Evolutionary conservation across 2,797 vertebrate species (phyloP).

Genomic region (Coregonus ussuriensis): DNA sequence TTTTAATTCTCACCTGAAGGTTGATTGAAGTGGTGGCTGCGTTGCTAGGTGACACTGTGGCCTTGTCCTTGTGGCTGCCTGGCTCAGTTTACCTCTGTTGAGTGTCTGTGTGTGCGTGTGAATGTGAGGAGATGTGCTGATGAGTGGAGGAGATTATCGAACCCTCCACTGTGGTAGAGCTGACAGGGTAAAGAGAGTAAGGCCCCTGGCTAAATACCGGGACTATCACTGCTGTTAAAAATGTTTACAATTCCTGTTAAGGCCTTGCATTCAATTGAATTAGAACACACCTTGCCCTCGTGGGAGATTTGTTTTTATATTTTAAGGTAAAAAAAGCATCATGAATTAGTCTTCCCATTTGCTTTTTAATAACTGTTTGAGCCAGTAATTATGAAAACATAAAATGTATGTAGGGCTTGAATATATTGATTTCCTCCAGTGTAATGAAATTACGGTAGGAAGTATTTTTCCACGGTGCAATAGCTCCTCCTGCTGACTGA

Average conservation of each 20-base stretch:
- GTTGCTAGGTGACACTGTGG: conserved; percentile 65
- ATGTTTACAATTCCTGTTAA: not conserved
- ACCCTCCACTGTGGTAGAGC: not conserved
- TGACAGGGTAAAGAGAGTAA: not conserved
- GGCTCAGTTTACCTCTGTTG: not conserved
- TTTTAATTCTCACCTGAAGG: not conserved
- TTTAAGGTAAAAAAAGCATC: not conserved
- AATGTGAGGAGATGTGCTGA: not conserved
- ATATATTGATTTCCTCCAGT: not conserved
- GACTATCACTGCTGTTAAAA: not conserved
- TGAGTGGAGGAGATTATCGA: not conserved
- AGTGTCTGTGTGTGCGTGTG: not conserved
- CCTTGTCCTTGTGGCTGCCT: not conserved
- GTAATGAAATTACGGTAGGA: not conserved
- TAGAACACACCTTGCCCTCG: not conserved
- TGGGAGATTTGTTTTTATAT: not conserved
- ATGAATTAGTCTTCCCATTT: not conserved
- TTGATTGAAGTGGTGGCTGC: conserved; percentile 7
- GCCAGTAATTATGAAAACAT: not conserved
- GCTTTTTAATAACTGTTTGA: not conserved
- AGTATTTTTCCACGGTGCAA: conserved; percentile 33
- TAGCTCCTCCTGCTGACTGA: conserved; percentile 55
- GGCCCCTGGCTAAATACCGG: not conserved
- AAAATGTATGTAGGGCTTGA: not conserved
- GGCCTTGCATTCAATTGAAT: not conserved